Base-by-base conservation (phyloP, 2,113 vertebrate species). In the Eidolon helvum region DNA sequence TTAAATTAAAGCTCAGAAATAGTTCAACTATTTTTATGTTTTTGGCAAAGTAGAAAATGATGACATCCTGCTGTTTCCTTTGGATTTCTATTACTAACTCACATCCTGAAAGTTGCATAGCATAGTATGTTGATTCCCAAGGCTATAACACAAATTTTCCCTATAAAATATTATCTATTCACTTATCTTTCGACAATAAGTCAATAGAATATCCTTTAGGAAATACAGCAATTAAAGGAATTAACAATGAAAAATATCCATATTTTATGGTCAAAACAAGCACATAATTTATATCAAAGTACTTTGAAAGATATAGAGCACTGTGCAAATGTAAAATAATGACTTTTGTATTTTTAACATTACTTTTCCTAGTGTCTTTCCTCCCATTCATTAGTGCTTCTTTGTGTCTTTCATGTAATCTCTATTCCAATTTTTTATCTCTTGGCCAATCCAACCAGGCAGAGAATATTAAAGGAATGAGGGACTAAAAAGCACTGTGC, bases 181-280 rank as follows among this genome's bases (percentile, higher is more conserved):
- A 40, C 75, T 89, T 77, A 77, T 69, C 30, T 21, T 95, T 92
- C 79, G 71, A 59, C 35, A 78, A n/a, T 14, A 38, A 57, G 63
- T 71, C 38, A 89, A 53, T 71, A 28, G 48, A 72, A 77, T 92
- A 57, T 78, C 45, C 43, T 55, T 92, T 35, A 71, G 63, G 57
- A 94, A 78, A 40, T 71, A 55, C 4, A 53, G 38, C 22, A 48
- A 53, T 78, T 33, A 68, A 96, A 83, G n/a, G 48, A 68, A 83
- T 82, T 69, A 24, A 48, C 48, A 91, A 55, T 40, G 21, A 83
- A 83, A 78, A 71, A 26, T 83, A 45, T n/a, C 2, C 16, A 35
- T 78, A 84, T 79, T 78, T 95, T 35, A 89, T 72, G 10, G 48
- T 84, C 63, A 88, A 69, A 84, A 94, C 75, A 69, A 84, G 7